Percentiles rank a stretch among this genome's conserved stretches.
phyloP scores from a whole-genome alignment of 2,797 vertebrate genomes.

The Hypotaenidia philippensis region DNA sequence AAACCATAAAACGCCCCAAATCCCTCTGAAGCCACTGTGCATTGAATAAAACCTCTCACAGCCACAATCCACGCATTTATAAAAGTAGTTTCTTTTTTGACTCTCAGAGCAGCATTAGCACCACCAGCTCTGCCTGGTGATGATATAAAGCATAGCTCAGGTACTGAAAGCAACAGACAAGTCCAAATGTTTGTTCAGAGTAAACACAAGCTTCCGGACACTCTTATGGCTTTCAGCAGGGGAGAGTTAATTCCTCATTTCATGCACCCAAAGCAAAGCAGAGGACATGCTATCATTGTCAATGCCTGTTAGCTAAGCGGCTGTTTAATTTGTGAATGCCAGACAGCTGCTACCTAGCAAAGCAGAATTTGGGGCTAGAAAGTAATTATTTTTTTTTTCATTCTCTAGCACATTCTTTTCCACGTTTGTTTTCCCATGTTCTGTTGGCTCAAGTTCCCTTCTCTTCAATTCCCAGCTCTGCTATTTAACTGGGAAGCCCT shows the following conservation, averaged over 20 bases:
- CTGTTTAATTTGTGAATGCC: constrained; percentile 58
- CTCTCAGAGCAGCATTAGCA: neutral
- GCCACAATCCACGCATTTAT: neutral
- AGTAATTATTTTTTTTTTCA: constrained; percentile 9
- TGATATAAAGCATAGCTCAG: neutral
- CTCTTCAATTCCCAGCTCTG: constrained; percentile 1
- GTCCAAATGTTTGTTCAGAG: neutral
- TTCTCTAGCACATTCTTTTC: constrained; percentile 60
- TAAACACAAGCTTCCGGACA: neutral
- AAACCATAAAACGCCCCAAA: neutral
- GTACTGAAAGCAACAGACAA: neutral
- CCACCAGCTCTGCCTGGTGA: neutral
- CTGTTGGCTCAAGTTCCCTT: neutral
- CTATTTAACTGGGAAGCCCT: neutral
- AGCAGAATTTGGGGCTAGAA: constrained; percentile 30
- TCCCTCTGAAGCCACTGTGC: neutral
- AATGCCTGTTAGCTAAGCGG: neutral
- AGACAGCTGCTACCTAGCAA: constrained; percentile 68
- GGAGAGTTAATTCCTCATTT: constrained; percentile 44
- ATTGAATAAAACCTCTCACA: neutral
- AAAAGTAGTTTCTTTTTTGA: neutral
- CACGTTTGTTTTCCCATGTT: constrained; percentile 62
- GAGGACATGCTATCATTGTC: constrained; percentile 6
- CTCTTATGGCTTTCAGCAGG: neutral
- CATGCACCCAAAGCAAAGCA: constrained; percentile 3